These are phyloP conservation scores for Leptinotarsa lineolata DNA, from an alignment of 1,140 invertebrate genomes.

Conservation along the genomic window DNA sequence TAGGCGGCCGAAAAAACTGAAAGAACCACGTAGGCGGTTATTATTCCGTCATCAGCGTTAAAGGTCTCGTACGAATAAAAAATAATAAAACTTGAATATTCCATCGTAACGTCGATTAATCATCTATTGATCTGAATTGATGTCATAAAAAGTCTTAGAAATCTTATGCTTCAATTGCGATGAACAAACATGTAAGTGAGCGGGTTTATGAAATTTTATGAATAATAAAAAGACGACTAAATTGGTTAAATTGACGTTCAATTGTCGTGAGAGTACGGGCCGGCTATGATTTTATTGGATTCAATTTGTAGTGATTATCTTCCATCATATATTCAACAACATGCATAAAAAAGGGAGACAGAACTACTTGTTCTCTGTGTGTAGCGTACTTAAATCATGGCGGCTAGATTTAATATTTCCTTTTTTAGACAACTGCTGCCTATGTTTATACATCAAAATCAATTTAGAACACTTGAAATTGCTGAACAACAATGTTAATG, in stretches of 20 bases:
- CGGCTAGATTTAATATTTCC: constrained; percentile 48
- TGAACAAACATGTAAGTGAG: constrained; percentile 30
- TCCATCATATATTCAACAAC: constrained; percentile 37
- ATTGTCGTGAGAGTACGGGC: constrained; percentile 48
- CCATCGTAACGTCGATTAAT: neutral
- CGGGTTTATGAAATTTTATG: constrained; percentile 51
- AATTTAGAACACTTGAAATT: constrained; percentile 31
- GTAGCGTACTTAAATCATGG: constrained; percentile 29
- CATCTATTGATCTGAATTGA: constrained; percentile 8
- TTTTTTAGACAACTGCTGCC: constrained; percentile 43
- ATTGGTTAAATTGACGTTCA: constrained; percentile 51
- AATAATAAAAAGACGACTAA: constrained; percentile 52
- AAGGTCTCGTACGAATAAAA: constrained; percentile 2
- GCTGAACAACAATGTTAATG: constrained; percentile 31
- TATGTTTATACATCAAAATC: constrained; percentile 32
- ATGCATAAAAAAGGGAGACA: constrained; percentile 38
- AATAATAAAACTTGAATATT: constrained; percentile 6
- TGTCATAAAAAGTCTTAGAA: neutral
- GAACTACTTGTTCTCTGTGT: constrained; percentile 29
- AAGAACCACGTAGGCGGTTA: neutral
- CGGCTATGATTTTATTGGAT: constrained; percentile 49
- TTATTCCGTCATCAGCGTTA: neutral
- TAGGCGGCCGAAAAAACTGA: neutral
- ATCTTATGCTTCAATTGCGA: constrained; percentile 16
- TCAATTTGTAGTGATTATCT: constrained; percentile 50